These are phyloP conservation scores for Seira ritae DNA, from an alignment of 2,888 invertebrate species.

Conservation along the genomic window DNA sequence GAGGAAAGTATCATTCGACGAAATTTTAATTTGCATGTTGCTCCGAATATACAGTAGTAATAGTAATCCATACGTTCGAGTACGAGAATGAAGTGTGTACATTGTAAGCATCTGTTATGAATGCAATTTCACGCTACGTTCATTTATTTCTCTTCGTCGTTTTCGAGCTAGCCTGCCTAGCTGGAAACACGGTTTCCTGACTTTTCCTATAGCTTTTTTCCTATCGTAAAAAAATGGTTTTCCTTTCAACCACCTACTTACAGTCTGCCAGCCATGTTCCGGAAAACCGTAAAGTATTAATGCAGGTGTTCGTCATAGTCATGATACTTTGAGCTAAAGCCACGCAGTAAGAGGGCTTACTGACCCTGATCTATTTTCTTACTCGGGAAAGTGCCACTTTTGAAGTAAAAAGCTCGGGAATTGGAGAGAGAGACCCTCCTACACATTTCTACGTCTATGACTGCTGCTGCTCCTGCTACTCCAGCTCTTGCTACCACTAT, in stretches of 20 bases:
- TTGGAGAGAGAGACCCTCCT: conserved; percentile 20
- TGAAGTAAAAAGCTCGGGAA: conserved; percentile 41
- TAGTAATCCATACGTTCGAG: no score
- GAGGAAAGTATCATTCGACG: conserved; percentile 6
- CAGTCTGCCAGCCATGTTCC: conserved; percentile 14
- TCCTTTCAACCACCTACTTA: not conserved
- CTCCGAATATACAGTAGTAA: not conserved
- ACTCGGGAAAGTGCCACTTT: conserved; percentile 36
- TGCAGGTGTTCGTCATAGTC: conserved; percentile 42
- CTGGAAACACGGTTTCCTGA: not conserved
- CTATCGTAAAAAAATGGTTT: not conserved
- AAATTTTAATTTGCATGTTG: conserved; percentile 12
- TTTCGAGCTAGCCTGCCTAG: not conserved
- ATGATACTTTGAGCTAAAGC: conserved; percentile 21
- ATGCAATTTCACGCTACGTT: not conserved
- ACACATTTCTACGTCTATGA: conserved; percentile 4
- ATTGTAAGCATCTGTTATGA: not conserved
- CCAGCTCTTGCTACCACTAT: not conserved
- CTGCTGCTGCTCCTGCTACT: not conserved
- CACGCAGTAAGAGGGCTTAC: conserved; percentile 29
- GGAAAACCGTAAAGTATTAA: conserved; percentile 43
- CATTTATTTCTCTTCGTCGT: not conserved
- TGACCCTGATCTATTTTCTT: conserved; percentile 61
- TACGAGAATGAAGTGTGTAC: no score
- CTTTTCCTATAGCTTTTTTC: not conserved